A percentile compares a stretch with the other conserved stretches of the same genome.
Conservation (phyloP, 2,797 vertebrate species). For the Parotocinclus haroldoi region DNA sequence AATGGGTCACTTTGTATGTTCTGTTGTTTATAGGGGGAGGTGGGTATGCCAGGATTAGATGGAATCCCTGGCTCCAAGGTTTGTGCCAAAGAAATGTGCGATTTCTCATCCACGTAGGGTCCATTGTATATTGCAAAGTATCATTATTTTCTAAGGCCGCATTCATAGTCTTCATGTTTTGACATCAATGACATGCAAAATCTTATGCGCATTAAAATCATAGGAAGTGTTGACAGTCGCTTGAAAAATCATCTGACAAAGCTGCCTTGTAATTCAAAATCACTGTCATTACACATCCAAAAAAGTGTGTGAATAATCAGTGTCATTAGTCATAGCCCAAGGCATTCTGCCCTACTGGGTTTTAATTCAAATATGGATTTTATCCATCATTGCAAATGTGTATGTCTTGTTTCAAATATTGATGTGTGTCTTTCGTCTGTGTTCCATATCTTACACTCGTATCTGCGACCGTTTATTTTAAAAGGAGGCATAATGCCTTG, state of each 20-base stretch:
- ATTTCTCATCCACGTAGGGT: conserved; percentile 31
- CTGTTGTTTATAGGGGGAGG: conserved; percentile 80
- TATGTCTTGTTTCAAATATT: conserved; percentile 6
- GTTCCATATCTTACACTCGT: conserved; percentile 16
- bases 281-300: conserved; percentile 5
- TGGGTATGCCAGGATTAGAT: conserved; percentile 82
- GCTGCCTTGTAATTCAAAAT: background rate
- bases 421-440: conserved; percentile 7
- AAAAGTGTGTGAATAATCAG: conserved; percentile 10
- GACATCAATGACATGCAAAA: background rate
- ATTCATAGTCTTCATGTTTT: conserved; percentile 9
- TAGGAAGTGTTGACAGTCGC: conserved; percentile 4
- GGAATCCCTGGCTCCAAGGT: conserved; percentile 88
- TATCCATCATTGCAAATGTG: conserved; percentile 23
- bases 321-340: conserved; percentile 12
- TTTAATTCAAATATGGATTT: conserved; percentile 8
- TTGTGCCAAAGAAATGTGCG: conserved; percentile 56
- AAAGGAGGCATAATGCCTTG: conserved; percentile 5
- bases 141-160: background rate
- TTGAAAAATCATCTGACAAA: conserved; percentile 16
- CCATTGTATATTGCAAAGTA: conserved; percentile 12
- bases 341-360: conserved; percentile 10
- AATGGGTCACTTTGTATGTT: conserved; percentile 60
- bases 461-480: conserved; percentile 32
- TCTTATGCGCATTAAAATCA: conserved; percentile 2